Percentiles rank a stretch among this genome's conserved stretches.
phyloP scores from a whole-genome alignment of 2,797 vertebrate genomes.

The Manis crassicaudata region DNA sequence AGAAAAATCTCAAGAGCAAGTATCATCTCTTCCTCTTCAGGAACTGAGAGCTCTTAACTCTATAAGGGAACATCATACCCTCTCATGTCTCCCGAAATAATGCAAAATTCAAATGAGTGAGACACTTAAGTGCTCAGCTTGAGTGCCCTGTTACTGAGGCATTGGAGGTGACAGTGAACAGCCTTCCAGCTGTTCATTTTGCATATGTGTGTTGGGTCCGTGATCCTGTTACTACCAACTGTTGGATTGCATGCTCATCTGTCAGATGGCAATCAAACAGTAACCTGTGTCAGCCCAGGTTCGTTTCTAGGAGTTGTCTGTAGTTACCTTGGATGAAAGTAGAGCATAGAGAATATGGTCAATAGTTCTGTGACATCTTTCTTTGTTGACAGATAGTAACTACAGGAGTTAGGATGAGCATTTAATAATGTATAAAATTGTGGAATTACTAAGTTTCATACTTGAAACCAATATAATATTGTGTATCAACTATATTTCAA shows the following conservation, averaged over 20 bases:
- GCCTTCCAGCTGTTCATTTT: not conserved
- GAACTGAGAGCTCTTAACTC: not conserved
- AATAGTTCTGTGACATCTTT: no score
- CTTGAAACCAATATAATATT: no score
- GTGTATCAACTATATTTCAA: no score
- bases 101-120: not conserved
- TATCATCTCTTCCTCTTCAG: not conserved
- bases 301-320: not conserved
- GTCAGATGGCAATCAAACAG: not conserved
- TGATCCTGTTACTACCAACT: not conserved
- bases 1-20: slow-evolving; percentile 1
- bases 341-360: no score
- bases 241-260: not conserved
- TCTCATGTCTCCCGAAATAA: not conserved
- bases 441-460: no score
- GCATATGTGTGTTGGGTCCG: not conserved
- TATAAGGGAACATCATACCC: not conserved
- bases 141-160: not conserved
- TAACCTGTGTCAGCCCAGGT: not conserved
- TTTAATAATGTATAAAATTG: no score
- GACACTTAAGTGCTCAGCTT: not conserved
- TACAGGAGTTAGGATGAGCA: no score
- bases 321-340: no score
- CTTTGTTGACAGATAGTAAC: no score
- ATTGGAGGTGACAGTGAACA: not conserved